Percentiles rank a stretch among this genome's conserved stretches.
Evolutionary conservation across 2,797 vertebrate species (phyloP).

Genomic region (Muscicapa comitata): DNA sequence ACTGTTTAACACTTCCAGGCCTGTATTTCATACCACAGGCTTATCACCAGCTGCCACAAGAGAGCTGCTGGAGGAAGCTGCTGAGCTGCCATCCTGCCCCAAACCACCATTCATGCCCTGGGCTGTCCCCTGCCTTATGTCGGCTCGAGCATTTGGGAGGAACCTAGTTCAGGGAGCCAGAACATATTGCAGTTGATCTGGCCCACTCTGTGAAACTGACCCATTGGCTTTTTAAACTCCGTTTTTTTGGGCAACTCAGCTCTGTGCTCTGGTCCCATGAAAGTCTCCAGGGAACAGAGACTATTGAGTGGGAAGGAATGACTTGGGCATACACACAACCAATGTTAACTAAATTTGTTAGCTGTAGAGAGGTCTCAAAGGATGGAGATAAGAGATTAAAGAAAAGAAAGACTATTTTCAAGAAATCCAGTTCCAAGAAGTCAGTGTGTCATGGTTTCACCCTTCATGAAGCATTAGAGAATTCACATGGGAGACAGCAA

Average conservation of each 20-base stretch:
- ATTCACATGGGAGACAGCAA: not conserved
- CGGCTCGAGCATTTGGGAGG: fast-evolving
- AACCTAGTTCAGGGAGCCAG: not conserved
- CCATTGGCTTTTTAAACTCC: not conserved
- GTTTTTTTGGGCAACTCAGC: not conserved
- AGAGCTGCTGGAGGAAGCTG: not conserved
- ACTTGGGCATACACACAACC: not conserved
- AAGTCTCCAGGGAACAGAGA: not conserved
- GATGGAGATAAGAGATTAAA: not conserved
- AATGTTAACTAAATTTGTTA: not conserved
- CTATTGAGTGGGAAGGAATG: not conserved
- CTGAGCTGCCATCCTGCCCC: not conserved
- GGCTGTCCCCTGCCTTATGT: not conserved
- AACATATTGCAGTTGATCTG: fast-evolving
- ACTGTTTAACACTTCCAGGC: not conserved
- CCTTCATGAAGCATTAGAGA: not conserved
- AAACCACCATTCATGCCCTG: not conserved
- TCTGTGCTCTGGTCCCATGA: not conserved
- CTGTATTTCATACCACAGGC: not conserved
- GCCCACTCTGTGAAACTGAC: not conserved
- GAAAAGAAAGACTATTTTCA: not conserved
- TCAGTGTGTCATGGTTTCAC: not conserved
- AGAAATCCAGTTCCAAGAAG: not conserved
- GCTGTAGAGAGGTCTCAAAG: not conserved
- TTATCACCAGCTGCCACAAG: not conserved